phyloP scores from a whole-genome alignment of 2,797 vertebrate species.

The Danio kyathit region DNA sequence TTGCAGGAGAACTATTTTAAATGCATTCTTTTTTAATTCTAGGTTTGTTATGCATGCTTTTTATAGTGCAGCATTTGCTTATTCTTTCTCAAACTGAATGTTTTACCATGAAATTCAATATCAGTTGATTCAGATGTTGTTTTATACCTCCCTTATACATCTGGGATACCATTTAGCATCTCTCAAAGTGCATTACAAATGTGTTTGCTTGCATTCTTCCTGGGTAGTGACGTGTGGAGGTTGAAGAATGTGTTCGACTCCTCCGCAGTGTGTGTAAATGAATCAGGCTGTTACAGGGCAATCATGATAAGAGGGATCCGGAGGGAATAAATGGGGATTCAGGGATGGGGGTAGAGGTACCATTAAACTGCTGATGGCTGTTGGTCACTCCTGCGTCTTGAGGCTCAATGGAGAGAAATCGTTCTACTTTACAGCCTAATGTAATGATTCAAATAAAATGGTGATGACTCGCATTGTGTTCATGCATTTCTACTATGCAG shows the following conservation, averaged over 20 bases:
- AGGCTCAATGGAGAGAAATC: slow-evolving; percentile 12
- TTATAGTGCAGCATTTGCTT: background rate
- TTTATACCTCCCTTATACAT: background rate
- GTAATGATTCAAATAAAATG: background rate
- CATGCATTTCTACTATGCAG: background rate
- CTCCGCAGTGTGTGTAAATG: slow-evolving; percentile 71
- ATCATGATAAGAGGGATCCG: slow-evolving; percentile 79
- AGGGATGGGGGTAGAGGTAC: slow-evolving; percentile 69
- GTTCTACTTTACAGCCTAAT: background rate
- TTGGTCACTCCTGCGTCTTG: slow-evolving; percentile 39
- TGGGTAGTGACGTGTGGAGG: slow-evolving; percentile 70
- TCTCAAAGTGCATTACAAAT: slow-evolving; percentile 50
- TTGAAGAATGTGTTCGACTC: slow-evolving; percentile 77
- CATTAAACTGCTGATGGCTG: slow-evolving; percentile 72
- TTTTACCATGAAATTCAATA: background rate
- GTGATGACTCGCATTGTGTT: slow-evolving; percentile 1
- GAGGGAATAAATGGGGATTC: slow-evolving; percentile 75
- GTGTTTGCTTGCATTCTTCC: slow-evolving; percentile 52
- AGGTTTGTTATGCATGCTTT: background rate
- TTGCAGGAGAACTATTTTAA: background rate
- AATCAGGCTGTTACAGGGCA: slow-evolving; percentile 75
- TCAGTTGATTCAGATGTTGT: background rate
- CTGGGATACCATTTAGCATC: slow-evolving; percentile 15
- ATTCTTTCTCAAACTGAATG: background rate
- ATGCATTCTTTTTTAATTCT: too few species aligned